These are phyloP conservation scores for Porites evermanni DNA, from an alignment of 92 coral and sea anemone species.

Conservation along the genomic window DNA sequence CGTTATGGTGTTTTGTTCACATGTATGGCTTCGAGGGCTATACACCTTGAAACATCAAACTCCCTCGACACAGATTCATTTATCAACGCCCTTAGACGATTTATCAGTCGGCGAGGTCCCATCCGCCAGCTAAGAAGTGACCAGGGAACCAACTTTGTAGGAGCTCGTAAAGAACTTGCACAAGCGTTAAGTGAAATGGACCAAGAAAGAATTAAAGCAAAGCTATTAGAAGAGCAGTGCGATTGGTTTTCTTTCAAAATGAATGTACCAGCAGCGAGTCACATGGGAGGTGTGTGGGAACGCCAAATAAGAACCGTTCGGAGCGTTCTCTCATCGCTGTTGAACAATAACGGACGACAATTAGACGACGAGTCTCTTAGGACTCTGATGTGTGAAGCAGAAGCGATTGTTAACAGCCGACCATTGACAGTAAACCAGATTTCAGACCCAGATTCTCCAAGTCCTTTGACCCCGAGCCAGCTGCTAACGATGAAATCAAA, in stretches of 20 bases:
- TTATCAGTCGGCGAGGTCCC: no score
- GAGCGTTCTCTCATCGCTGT: slow-evolving; percentile 36
- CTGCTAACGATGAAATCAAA: no score
- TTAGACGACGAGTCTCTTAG: slow-evolving; percentile 36
- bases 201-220: background rate
- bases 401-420: slow-evolving; percentile 51
- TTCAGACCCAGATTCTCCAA: slow-evolving; percentile 35
- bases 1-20: slow-evolving; percentile 45
- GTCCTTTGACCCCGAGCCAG: slow-evolving; percentile 49
- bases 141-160: slow-evolving; percentile 39
- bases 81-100: no score
- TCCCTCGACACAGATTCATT: no score
- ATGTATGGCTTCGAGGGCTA: slow-evolving; percentile 46
- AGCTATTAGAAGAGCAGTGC: slow-evolving; percentile 12
- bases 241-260: slow-evolving; percentile 35
- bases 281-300: slow-evolving; percentile 68
- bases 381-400: slow-evolving; percentile 26
- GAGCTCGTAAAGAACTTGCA: slow-evolving; percentile 36
- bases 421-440: slow-evolving; percentile 30
- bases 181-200: background rate
- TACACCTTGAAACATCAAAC: slow-evolving; percentile 63
- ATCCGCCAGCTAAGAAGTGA: no score
- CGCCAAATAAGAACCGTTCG: slow-evolving; percentile 51
- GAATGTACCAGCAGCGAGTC: slow-evolving; percentile 59
- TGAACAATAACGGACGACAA: slow-evolving; percentile 26